Evolutionary conservation across 2,888 invertebrate species (phyloP), one percentile per base, ranked within the genome.

Genomic region (Cryptus armator): DNA sequence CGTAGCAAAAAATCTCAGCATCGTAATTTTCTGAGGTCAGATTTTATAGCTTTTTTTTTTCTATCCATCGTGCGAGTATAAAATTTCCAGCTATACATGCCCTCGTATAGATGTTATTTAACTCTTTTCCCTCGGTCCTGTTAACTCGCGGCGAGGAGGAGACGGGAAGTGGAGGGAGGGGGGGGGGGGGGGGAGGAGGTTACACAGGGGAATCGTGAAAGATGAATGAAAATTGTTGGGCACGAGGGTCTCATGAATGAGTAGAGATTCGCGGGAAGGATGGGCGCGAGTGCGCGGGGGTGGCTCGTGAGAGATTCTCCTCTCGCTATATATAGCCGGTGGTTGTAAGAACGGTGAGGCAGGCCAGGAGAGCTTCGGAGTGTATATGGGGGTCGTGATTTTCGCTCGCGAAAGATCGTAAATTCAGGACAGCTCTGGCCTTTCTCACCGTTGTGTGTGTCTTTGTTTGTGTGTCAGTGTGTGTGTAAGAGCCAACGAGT

Each of bases 141-240:
- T 48, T 64, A 32, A 48, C 64, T 64, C 37, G 32, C 7, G 62
- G 9, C 66, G 46, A 16, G 43, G 6, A 19, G 24, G n/a, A 9
- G 24, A 19, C 19, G 19, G 46, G 32, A 46, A n/a, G 46, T 3
- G 32, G 37, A 24, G 46, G 62, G 24, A n/a, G 14, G 37, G 12
- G 24, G 32, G 56, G n/a, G 37, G 10, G 32, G 37, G 19, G 46
- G 62, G 24, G 29, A 14, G 37, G 12, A 9, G 74, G 59, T 16
- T 37, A 37, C 68, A 71, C 62, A 16, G 66, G 68, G 59, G 44
- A 80, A 68, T 80, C 53, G 71, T 71, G 85, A 83, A 87, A 77
- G 86, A 89, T 88, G 87, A 89, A 89, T 89, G 89, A 89, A 89
- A 88, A 88, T 88, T 86, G 86, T 79, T 83, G 87, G 85, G 74